phyloP scores from a whole-genome alignment of 2,113 vertebrate genomes.

The Nerophis lumbriciformis region DNA sequence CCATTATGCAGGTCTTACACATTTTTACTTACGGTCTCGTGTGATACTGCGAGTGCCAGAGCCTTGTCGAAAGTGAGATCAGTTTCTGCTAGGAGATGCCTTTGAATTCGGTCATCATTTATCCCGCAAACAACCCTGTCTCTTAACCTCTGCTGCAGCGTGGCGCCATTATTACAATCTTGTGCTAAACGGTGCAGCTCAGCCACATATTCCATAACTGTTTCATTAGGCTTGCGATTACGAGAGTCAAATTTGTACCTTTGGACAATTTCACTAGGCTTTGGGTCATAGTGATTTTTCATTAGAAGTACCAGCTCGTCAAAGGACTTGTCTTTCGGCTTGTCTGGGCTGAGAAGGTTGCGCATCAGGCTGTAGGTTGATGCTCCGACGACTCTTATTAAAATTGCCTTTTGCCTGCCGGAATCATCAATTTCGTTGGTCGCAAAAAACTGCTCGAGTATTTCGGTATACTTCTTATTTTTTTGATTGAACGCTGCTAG shows the following conservation, averaged over 20 bases:
- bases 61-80: neutral
- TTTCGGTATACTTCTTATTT: no score
- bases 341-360: neutral
- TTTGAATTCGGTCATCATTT: neutral
- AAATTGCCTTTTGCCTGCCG: no score
- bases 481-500: no score
- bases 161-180: neutral
- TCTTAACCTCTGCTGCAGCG: neutral
- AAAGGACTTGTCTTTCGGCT: neutral
- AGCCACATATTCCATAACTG: neutral
- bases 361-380: neutral
- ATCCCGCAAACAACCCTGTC: neutral
- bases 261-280: neutral
- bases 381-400: neutral
- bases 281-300: neutral
- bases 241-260: neutral
- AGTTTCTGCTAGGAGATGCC: neutral
- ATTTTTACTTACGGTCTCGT: neutral
- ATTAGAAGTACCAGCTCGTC: neutral
- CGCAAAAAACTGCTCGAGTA: no score
- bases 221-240: neutral
- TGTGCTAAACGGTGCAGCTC: neutral
- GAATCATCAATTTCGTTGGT: no score
- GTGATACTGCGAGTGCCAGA: neutral
- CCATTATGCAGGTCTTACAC: neutral